Evolutionary conservation across 1,140 invertebrate species (phyloP), one percentile per base, ranked within the genome.

Genomic region (Mizuhopecten yessoensis): DNA sequence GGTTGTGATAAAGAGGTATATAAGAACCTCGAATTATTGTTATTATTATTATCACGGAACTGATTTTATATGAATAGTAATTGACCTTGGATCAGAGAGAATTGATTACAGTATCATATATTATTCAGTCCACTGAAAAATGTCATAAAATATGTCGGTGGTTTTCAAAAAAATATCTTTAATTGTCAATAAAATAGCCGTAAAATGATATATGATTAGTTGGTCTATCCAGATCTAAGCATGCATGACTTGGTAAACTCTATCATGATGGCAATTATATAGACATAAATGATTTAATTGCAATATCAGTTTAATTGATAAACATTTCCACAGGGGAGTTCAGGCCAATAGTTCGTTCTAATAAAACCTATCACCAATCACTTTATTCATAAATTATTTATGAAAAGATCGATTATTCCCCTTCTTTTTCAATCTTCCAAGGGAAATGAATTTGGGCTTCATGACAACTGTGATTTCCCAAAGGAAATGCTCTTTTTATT

Each of bases 401-500:
- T 75, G n/a, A 17, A 29, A 75, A 29, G 57, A 75, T 75, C 29
- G 57, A 75, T n/a, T 75, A 75, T 75, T 75, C 57, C 9, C 13
- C 36, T 39, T 39, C 29, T 75, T 49, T 45, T 10, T 75, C n/a
- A 75, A n/a, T 75, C 57, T 75, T 75, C 29, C n/a, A n/a, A 29
- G 57, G 57, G 57, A 75, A 75, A 75, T 75, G n/a, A 75, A 75
- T n/a, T 75, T 75, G 2, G 57, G n/a, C 23, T 75, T 75, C 57
- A 75, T 75, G 57, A 75, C 23, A 75, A 29, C n/a, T 75, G 57
- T 75, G 57, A 75, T 75, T 75, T 75, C 57, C 57, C 57, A 29
- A 75, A 29, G 57, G 57, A 75, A 75, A 13, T 75, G 23, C 57
- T 45, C 9, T 45, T 45, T 75, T 75, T 29, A 29, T 75, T 29